These are phyloP conservation scores for Rhyacichthys aspro DNA, from an alignment of 2,797 vertebrate genomes.

Conservation along the genomic window DNA sequence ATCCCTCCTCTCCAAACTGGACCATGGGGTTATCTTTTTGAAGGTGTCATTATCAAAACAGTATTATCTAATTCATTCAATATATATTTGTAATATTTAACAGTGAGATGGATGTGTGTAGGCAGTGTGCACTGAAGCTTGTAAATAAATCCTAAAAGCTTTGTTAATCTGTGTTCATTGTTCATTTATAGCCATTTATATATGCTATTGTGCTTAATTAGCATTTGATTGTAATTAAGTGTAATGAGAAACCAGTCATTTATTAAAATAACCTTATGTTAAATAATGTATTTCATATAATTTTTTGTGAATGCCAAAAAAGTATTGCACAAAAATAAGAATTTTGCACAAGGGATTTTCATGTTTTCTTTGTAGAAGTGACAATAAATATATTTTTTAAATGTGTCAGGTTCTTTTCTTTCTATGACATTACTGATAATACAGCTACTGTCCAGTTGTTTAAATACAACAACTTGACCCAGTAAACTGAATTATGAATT, in stretches of 20 bases:
- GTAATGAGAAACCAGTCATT: too few relatives aligned
- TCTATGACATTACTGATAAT: too few relatives aligned
- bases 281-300: conserved; percentile 1
- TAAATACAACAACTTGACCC: too few relatives aligned
- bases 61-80: conserved; percentile 20
- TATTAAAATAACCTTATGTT: conserved; percentile 20
- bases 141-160: not conserved
- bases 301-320: too few relatives aligned
- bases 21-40: conserved; percentile 7
- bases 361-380: too few relatives aligned
- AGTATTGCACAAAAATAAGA: too few relatives aligned
- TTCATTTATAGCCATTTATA: not conserved
- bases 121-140: conserved; percentile 49
- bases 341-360: too few relatives aligned
- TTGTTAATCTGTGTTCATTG: conserved; percentile 7
- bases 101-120: conserved; percentile 4
- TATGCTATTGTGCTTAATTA: not conserved
- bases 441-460: too few relatives aligned
- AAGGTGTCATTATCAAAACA: conserved; percentile 10
- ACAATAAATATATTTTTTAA: too few relatives aligned
- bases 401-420: too few relatives aligned
- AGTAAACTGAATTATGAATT: too few relatives aligned
- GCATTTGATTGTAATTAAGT: not conserved
- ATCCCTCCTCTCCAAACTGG: conserved; percentile 7
- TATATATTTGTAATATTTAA: conserved; percentile 20